Evolutionary conservation across 2,888 invertebrate species (phyloP), one percentile per base, ranked within the genome.

Genomic region (Spodoptera picta): DNA sequence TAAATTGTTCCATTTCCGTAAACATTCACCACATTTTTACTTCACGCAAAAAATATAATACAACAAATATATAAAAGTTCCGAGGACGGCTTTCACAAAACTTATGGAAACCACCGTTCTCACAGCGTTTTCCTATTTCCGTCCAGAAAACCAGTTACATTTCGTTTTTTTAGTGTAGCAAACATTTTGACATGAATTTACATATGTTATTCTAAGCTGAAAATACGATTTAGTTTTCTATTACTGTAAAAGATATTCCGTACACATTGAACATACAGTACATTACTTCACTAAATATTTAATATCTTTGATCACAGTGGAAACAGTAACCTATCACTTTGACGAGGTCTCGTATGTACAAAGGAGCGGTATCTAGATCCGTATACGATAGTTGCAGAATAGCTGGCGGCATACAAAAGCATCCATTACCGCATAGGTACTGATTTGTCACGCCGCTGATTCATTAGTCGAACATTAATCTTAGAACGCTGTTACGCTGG

Each of bases 381-480:
- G 24, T 56, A 63, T 50, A 57, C 65, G 59, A 57, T 71, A 74
- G 71, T 60, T 58, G 51, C 51, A 57, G 51, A 69, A 74, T 65
- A 60, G 52, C 71, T 73, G 54, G 48, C 12, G 61, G 59, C 74
- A 63, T 65, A 69, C 64, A 69, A 77, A 77, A 68, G 64, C 69
- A 73, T 77, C 63, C 78, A 82, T 80, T 79, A 81, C 71, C 68
- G 61, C 73, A 75, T 80, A 81, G 75, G 83, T 82, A 83, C 89
- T 90, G 90, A 92, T 92, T 92, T 92, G 92, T 92, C 91, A 89
- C 90, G 82, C 73, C 85, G 90, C 91, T 91, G 91, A 92, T 91
- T 92, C 91, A 92, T 91, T 91, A 90, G 87, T 73, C 83, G 83
- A 82, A 85, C 90, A 90, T 92, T 91, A 91, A 92, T 90, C 90